Evolutionary conservation across 2,113 vertebrate species (phyloP), one percentile per base, ranked within the genome.

Genomic region (Plectropomus leopardus): DNA sequence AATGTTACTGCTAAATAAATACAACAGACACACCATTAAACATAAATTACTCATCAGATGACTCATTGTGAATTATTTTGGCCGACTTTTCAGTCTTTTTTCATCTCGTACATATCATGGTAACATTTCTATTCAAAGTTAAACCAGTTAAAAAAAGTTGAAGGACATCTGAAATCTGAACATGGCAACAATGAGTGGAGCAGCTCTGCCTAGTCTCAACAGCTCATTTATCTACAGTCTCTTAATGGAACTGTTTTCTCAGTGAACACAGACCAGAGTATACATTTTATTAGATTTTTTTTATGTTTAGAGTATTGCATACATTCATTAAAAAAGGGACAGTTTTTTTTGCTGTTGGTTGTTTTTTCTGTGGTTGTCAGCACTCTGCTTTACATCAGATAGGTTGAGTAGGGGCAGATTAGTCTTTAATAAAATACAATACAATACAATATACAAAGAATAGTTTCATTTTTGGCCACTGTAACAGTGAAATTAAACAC

Each of bases 41-140:
- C 26, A 57, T n/a, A n/a, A 44, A 67, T 63, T 30, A 40, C 32
- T 57, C 8, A 28, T 66, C 21, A 71, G 15, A 76, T 40, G 6
- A 40, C 11, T 28, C 32, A 54, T 21, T 40, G n/a, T 40, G 16
- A 26, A 36, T 72, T 51, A 23, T 54, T 51, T 53, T 61, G 16
- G 15, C 15, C 17, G 53, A 40, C 34, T 45, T 26, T 57, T n/a
- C 50, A 11, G 23, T 57, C 17, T 1, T 23, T 19, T 53, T 16
- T 48, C 2, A 47, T 54, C 21, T 51, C 11, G 36, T 60, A 32
- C 14, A 24, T 40, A 28, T 13, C 19, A 36, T 16, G 8, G 36
- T 15, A 61, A 21, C 57, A 48, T 59, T 72, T 54, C 0, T 34
- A 24, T 24, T 36, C n/a, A n/a, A n/a, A n/a, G n/a, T n/a, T n/a